Conservation (phyloP, 2,888 invertebrate species). For the Trypoxylon attenuatum region DNA sequence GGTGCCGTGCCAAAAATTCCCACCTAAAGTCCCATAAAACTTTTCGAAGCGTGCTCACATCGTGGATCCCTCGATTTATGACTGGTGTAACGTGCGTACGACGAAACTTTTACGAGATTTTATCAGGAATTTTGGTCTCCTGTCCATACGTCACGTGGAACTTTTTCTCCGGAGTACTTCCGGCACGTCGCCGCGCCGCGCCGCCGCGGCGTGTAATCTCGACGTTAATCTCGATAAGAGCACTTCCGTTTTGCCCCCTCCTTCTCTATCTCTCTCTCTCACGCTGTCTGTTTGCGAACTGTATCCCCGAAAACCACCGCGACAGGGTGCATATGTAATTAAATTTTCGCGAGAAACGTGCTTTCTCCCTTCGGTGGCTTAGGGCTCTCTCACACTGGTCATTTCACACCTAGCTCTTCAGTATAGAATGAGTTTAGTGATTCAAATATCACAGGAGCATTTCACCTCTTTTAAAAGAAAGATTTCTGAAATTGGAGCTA, state of each 20-base stretch:
- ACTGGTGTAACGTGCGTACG: conserved; percentile 10
- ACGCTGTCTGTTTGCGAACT: conserved; percentile 12
- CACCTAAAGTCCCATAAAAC: conserved; percentile 22
- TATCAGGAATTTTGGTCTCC: conserved; percentile 6
- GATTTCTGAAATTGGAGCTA: no score
- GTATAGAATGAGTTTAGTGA: no score
- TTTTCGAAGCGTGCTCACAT: conserved; percentile 10
- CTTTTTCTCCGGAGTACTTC: not conserved
- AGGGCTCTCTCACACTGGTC: no score
- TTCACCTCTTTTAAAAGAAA: no score
- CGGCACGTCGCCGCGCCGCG: not conserved
- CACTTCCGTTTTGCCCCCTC: conserved; percentile 2
- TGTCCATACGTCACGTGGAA: conserved; percentile 4
- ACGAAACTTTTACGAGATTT: conserved; percentile 24
- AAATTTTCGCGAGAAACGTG: conserved; percentile 41
- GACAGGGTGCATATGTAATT: conserved; percentile 43
- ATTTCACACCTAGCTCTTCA: no score
- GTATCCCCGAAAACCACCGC: conserved; percentile 15
- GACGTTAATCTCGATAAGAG: conserved; percentile 21
- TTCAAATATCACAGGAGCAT: no score
- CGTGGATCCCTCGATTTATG: conserved; percentile 27
- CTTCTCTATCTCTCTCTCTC: no score
- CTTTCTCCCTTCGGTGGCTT: not conserved
- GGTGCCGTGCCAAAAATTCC: conserved; percentile 1
- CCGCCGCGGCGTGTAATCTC: conserved; percentile 15